phyloP scores from a whole-genome alignment of 2,888 invertebrate genomes.

The Sericinus montela region DNA sequence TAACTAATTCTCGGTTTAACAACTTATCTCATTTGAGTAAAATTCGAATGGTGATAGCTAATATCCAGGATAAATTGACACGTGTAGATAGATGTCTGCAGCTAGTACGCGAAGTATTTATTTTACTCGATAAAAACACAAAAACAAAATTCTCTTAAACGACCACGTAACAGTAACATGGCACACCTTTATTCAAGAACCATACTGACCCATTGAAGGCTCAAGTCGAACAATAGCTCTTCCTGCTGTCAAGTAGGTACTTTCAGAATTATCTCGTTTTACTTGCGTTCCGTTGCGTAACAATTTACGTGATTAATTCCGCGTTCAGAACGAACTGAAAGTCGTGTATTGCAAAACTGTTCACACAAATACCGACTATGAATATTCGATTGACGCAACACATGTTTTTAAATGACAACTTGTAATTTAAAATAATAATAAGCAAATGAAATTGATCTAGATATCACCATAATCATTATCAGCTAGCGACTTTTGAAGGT shows the following conservation, averaged over 20 bases:
- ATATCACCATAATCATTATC: too few species aligned
- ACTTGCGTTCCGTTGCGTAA: slow-evolving; percentile 3
- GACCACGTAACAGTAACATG: neutral
- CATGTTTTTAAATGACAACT: neutral
- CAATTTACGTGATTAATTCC: slow-evolving; percentile 11
- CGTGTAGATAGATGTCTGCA: too few species aligned
- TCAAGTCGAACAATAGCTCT: slow-evolving; percentile 3
- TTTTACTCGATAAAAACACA: too few species aligned
- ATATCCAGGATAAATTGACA: too few species aligned
- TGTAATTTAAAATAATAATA: neutral
- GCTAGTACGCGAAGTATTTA: too few species aligned
- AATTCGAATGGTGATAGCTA: too few species aligned
- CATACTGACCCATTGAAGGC: slow-evolving; percentile 6
- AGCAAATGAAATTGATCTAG: too few species aligned
- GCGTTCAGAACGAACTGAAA: slow-evolving; percentile 4
- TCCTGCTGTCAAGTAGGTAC: neutral
- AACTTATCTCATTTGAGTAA: too few species aligned
- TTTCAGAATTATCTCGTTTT: slow-evolving; percentile 5
- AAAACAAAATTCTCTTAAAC: neutral
- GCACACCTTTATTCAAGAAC: neutral
- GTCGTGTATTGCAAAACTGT: slow-evolving; percentile 4
- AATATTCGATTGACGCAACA: slow-evolving; percentile 1
- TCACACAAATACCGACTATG: neutral
- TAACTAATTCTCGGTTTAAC: too few species aligned
- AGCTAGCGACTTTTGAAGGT: too few species aligned